Evolutionary conservation across 2,797 vertebrate genomes (phyloP).

Genomic region (Cynodonichthys magdalenae): DNA sequence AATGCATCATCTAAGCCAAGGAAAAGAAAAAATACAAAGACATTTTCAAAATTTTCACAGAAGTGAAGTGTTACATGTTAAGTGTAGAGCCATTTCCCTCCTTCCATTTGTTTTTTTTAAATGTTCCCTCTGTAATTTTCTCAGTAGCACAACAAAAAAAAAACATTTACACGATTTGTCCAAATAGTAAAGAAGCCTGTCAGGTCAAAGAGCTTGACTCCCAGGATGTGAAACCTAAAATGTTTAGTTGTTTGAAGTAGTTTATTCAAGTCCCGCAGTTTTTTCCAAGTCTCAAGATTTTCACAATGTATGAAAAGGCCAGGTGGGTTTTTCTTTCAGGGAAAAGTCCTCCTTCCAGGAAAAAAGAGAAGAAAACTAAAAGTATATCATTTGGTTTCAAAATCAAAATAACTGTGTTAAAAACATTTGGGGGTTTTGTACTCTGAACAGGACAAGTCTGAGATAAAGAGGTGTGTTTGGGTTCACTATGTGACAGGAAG

Average conservation of each 20-base stretch:
- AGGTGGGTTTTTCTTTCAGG: neutral
- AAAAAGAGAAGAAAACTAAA: neutral
- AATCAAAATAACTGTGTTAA: neutral
- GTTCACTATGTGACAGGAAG: conserved; percentile 11
- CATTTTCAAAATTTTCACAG: no score
- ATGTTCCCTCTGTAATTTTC: no score
- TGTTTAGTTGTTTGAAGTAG: neutral
- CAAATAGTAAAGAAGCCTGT: neutral
- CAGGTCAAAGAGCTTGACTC: neutral
- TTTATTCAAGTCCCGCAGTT: neutral
- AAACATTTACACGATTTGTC: neutral
- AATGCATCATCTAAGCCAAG: no score
- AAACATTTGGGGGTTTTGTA: neutral
- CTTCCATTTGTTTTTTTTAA: no score
- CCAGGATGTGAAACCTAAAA: neutral
- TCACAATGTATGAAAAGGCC: neutral
- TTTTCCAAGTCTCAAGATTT: neutral
- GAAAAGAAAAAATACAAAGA: no score
- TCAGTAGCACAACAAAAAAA: no score
- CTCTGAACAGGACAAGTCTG: conserved; percentile 17
- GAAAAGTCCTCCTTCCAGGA: neutral
- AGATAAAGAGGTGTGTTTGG: conserved; percentile 44
- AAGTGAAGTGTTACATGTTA: no score
- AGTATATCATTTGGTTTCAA: neutral
- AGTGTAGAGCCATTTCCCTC: no score